Evolutionary conservation across 2,113 vertebrate genomes (phyloP).

Genomic region (Protobothrops mucrosquamatus): DNA sequence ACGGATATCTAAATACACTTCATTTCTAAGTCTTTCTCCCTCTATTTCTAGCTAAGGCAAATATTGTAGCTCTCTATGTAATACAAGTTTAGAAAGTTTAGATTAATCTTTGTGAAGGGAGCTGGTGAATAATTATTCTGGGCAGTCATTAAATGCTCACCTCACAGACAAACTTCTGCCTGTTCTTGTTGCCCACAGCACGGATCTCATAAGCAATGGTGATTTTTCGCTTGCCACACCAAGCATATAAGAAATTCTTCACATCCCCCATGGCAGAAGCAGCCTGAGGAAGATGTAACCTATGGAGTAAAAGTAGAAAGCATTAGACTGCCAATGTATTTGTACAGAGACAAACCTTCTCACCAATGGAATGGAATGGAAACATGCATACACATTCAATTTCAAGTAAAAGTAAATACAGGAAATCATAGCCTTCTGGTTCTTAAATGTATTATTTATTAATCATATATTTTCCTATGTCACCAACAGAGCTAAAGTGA

Average conservation of each 20-base stretch:
- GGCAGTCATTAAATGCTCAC: conserved; percentile 56
- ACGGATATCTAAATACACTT: background rate
- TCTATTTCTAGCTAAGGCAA: background rate
- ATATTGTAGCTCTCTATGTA: background rate
- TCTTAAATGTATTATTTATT: background rate
- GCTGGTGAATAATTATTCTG: background rate
- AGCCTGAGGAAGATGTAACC: background rate
- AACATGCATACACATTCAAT: background rate
- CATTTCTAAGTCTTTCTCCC: background rate
- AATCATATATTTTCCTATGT: background rate
- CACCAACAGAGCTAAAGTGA: background rate
- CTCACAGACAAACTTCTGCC: conserved; percentile 94
- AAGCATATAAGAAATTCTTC: conserved; percentile 94
- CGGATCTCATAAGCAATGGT: conserved; percentile 88
- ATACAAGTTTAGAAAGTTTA: background rate
- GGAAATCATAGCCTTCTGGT: background rate
- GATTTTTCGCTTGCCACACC: conserved; percentile 91
- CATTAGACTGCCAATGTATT: background rate
- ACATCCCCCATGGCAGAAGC: conserved; percentile 83
- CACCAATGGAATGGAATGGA: too few species aligned
- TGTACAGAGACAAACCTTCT: background rate
- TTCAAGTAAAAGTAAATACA: background rate
- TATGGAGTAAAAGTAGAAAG: background rate
- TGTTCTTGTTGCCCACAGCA: conserved; percentile 86
- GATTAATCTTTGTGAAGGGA: background rate